Conservation (phyloP, 2,797 vertebrate genomes). For the Thripadectes ignobilis region DNA sequence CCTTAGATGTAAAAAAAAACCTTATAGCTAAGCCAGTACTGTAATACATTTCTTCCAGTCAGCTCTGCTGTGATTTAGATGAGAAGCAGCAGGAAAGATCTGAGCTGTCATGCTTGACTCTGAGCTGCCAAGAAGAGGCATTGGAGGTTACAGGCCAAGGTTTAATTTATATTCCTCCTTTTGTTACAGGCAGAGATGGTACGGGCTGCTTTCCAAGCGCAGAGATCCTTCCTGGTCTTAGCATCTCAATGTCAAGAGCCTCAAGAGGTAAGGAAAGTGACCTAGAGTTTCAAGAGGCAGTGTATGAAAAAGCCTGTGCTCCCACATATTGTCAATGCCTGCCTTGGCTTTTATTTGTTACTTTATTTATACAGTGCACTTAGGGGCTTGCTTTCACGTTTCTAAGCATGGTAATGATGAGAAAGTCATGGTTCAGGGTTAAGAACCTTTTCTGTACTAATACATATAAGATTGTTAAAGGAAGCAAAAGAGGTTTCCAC, state of each 20-base stretch:
- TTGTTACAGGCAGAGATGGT: slow-evolving; percentile 91
- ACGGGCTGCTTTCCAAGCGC: slow-evolving; percentile 86
- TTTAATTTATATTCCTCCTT: slow-evolving; percentile 24
- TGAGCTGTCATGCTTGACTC: slow-evolving; percentile 43
- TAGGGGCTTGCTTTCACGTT: not conserved
- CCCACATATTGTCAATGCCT: not conserved
- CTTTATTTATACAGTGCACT: not conserved
- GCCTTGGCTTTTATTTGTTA: not conserved
- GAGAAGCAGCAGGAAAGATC: slow-evolving; percentile 15
- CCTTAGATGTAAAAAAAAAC: not conserved
- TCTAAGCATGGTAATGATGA: not conserved
- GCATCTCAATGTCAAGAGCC: slow-evolving; percentile 88
- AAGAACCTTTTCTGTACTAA: not conserved
- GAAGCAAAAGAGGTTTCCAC: not conserved
- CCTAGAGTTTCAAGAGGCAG: not conserved
- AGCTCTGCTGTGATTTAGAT: slow-evolving; percentile 26
- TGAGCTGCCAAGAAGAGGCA: slow-evolving; percentile 4
- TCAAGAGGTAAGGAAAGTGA: slow-evolving; percentile 83
- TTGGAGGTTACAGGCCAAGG: not conserved
- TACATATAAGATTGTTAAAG: not conserved
- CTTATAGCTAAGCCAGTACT: not conserved
- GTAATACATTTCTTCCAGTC: slow-evolving; percentile 6
- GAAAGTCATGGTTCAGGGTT: not conserved
- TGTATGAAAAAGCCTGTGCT: not conserved
- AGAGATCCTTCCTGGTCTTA: slow-evolving; percentile 88